Evolutionary conservation across 1,140 invertebrate species (phyloP).

Genomic region (Macrosteles quadrilineatus): DNA sequence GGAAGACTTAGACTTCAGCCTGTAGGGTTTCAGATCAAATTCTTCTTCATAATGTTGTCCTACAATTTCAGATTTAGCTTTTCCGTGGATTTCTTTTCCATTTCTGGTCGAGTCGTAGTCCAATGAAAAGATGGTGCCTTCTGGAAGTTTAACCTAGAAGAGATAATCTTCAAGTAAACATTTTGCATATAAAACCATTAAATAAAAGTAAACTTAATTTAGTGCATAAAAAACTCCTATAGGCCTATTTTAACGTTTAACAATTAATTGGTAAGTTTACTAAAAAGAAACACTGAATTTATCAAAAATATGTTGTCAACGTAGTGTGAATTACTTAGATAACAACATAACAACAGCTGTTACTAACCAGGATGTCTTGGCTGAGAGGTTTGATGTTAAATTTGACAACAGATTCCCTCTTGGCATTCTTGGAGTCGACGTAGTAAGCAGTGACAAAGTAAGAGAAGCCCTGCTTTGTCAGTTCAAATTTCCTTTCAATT

Average conservation of each 20-base stretch:
- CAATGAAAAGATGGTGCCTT: background rate
- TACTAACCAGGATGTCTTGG: background rate
- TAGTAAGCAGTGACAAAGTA: background rate
- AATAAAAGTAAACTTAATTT: no score
- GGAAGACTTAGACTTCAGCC: no score
- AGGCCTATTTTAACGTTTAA: no score
- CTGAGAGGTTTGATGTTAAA: background rate
- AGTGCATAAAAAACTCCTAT: no score
- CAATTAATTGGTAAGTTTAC: no score
- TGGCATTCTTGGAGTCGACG: slow-evolving; percentile 20
- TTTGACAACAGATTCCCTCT: slow-evolving; percentile 14
- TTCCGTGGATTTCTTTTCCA: background rate
- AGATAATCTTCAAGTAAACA: no score
- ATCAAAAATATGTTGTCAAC: no score
- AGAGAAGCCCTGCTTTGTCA: background rate
- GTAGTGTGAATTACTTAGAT: no score
- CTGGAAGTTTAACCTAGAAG: slow-evolving; percentile 3
- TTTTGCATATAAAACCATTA: no score
- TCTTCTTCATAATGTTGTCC: background rate
- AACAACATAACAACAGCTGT: no score
- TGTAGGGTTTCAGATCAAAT: background rate
- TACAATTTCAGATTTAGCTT: background rate
- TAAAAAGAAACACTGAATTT: no score
- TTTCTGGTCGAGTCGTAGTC: background rate
- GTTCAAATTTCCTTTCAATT: background rate